Evolutionary conservation across 2,797 vertebrate species (phyloP), one percentile per base, ranked within the genome.

Genomic region (Falco rusticolus): DNA sequence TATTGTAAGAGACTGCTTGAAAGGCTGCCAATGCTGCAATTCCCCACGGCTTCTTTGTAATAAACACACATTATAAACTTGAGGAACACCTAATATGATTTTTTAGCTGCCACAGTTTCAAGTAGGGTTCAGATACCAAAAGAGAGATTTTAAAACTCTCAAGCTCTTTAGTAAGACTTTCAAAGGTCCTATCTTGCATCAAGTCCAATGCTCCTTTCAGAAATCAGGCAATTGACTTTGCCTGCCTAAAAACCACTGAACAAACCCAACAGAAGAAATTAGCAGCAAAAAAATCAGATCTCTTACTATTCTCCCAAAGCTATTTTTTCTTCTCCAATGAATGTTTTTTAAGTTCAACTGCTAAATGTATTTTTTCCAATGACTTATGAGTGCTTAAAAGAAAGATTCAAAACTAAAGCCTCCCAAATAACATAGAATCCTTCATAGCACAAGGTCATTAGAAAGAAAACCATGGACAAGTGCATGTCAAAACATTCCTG

Each of bases 171-270:
- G 37, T 63, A 29, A 65, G 83, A 45, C 12, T 54, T 86, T 56
- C 43, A 60, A 71, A 81, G 33, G 18, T 45, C 50, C 13, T 28
- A 37, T 34, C 29, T 61, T 31, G 26, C 33, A 47, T 69, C 59
- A 69, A 84, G 59, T n/a, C 57, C 50, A 61, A 61, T 11, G 37
- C 1, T 84, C 6, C 45, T 71, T 84, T 72, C 48, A 81, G 77
- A 88, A 91, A 81, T 20, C 47, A 69, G 37, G 61, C 18, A 56
- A 34, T 5, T 39, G 56, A 65, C 13, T 54, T 39, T 16, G 51
- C 57, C 75, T 83, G 60, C 48, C 83, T 94, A 68, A 69, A 92
- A 95, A 86, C 82, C 93, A 89, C 71, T 37, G 63, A 84, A 37
- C 59, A 95, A 80, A 88, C 29, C 60, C 45, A 85, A 59, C 0